Base-by-base conservation (phyloP, 2,797 vertebrate genomes). In the Phoxinus dragarum region DNA sequence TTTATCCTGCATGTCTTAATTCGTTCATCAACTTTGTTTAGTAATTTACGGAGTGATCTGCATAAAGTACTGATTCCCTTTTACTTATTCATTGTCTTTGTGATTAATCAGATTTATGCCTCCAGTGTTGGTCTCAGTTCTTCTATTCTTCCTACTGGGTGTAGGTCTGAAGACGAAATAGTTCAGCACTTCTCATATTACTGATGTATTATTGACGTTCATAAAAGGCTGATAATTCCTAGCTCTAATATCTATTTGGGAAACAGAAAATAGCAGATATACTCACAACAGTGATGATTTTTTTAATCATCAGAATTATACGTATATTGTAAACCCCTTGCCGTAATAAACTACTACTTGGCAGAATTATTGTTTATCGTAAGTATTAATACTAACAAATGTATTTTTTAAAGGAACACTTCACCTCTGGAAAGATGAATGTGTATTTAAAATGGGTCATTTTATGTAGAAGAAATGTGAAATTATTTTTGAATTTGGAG, bases 151-250 rank as follows among this genome's bases (percentile, higher is more conserved):
- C 5, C 52, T 38, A 23, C 21, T 76, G 74, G 31, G 52, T 56
- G 52, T 6, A 77, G 36, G n/a, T 59, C 54, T 59, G 36, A 59
- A 59, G 34, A 77, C 1, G 3, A 17, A 77, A 27, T 14, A 5
- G 34, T 40, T 77, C 36, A 59, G 52, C 75, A 77, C 23, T 42
- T 61, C 52, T 40, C 54, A 77, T 59, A 59, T 27, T 59, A 61
- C 23, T 77, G 47, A 75, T 21, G 7, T 42, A 54, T 23, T 27
- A 77, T 6, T 59, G 52, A 59, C 4, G 36, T 27, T 59, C 14
- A 9, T 16, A 59, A 56, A 59, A 77, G 34, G 34, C 23, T 54
- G 19, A 54, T 36, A 23, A 75, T 23, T 75, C 5, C 47, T n/a
- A 75, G 47, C 74, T 59, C 21, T 38, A 77, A 36, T 56, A n/a